These are phyloP conservation scores for Lithophane ornitopus DNA, from an alignment of 2,888 invertebrate species.

Conservation along the genomic window DNA sequence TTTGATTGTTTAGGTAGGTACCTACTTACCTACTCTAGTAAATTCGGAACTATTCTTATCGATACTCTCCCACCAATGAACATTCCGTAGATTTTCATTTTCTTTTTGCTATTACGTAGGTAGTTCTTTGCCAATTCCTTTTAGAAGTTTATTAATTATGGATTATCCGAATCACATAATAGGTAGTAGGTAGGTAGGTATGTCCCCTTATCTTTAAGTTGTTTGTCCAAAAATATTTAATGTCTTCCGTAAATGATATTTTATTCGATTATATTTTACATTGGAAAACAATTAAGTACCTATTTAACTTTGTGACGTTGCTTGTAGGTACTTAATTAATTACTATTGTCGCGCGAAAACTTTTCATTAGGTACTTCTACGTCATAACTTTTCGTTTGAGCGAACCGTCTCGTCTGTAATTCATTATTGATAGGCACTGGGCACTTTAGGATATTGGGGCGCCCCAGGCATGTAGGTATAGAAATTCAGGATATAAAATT, in stretches of 20 bases:
- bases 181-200: neutral
- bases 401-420: neutral
- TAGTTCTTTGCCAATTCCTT: neutral
- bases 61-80: neutral
- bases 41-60: neutral
- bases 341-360: neutral
- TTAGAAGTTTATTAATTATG: too few species aligned
- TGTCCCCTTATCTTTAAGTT: neutral
- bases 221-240: neutral
- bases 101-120: neutral
- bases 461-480: too few species aligned
- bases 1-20: too few species aligned
- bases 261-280: neutral
- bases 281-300: neutral
- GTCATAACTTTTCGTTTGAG: neutral
- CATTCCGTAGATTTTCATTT: neutral
- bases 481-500: neutral
- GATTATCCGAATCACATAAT: neutral
- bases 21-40: too few species aligned
- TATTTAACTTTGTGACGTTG: neutral
- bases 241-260: constrained; percentile 15
- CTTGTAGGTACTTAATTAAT: neutral
- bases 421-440: neutral
- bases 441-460: too few species aligned
- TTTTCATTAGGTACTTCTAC: neutral